Conservation (phyloP, 2,888 invertebrate species). For the Acleris laterana region DNA sequence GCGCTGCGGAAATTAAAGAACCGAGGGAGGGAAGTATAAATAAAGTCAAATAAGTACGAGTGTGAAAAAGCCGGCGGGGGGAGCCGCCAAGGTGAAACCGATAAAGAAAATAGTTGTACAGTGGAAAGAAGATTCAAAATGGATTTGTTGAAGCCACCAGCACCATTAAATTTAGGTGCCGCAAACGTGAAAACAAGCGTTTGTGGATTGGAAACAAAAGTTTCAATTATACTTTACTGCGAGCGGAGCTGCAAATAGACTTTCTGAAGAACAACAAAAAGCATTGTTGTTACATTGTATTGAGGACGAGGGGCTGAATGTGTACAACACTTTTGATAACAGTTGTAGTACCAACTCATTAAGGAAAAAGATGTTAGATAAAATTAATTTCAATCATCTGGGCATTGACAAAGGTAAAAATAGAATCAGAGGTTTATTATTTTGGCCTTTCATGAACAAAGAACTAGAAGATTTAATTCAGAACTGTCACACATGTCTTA, state of each 20-base stretch:
- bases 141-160: not conserved
- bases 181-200: conserved; percentile 10
- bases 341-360: conserved; percentile 20
- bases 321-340: conserved; percentile 18
- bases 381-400: too few relatives aligned
- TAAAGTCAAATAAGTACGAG: too few relatives aligned
- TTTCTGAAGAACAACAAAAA: conserved; percentile 5
- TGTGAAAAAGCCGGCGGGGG: too few relatives aligned
- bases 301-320: conserved; percentile 6
- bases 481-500: conserved; percentile 26
- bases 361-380: too few relatives aligned
- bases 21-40: too few relatives aligned
- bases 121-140: not conserved
- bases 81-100: too few relatives aligned
- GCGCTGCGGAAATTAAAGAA: too few relatives aligned
- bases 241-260: conserved; percentile 1
- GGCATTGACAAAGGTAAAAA: conserved; percentile 12
- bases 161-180: too few relatives aligned
- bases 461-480: conserved; percentile 27
- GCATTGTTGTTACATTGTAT: conserved; percentile 15
- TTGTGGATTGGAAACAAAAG: too few relatives aligned
- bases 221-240: too few relatives aligned
- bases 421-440: conserved; percentile 18
- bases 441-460: conserved; percentile 30
- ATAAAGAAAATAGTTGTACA: not conserved